A percentile compares a stretch with the other conserved stretches of the same genome.
Conservation (phyloP, 64 coral and sea anemone genomes). For the Pocillopora damicornis region DNA sequence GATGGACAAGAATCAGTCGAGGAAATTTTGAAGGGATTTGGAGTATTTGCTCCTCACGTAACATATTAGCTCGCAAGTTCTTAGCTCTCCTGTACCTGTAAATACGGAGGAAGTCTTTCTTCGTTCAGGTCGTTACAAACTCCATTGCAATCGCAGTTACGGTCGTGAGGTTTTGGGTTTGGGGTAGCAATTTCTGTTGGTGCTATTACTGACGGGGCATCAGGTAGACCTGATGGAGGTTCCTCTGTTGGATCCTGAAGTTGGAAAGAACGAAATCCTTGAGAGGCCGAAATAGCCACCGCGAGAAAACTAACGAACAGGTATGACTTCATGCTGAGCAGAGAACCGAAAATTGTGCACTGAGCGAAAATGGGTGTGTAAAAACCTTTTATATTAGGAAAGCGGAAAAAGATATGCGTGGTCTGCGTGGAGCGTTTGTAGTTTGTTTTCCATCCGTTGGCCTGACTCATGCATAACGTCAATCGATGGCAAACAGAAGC, state of each 20-base stretch:
- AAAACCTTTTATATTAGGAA: constrained; percentile 8
- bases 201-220: not conserved
- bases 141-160: not conserved
- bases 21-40: not conserved
- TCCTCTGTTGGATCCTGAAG: not conserved
- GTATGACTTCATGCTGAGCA: not conserved
- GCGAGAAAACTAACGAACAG: not conserved
- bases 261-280: not conserved
- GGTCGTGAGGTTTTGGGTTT: not conserved
- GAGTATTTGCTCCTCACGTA: not conserved
- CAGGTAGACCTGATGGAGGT: not conserved
- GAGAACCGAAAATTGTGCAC: not conserved
- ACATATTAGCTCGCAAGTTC: no score
- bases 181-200: not conserved
- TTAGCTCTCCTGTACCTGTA: not conserved
- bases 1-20: no score
- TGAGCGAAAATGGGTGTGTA: not conserved
- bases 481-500: not conserved
- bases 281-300: not conserved
- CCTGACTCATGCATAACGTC: not conserved
- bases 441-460: not conserved
- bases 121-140: not conserved
- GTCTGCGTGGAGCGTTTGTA: not conserved
- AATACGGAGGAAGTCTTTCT: not conserved
- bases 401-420: not conserved